Evolutionary conservation across 37 sponge, comb jelly and placozoan genomes (phyloP), one percentile per base, ranked within the genome.

Genomic region (Geodia barretti): DNA sequence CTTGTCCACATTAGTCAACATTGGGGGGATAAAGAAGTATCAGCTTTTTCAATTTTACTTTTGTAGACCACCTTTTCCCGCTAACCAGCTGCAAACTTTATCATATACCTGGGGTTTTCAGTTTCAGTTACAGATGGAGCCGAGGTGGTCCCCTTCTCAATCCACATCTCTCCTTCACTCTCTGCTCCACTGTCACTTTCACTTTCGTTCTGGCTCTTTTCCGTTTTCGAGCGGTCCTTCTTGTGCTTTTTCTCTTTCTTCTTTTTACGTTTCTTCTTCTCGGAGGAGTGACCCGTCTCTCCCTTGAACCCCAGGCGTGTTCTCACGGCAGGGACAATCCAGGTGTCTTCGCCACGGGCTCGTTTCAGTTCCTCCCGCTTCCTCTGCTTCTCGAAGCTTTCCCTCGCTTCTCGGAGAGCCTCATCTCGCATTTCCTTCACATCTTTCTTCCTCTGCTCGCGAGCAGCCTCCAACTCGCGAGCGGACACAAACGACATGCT

Each of bases 301-400:
- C 36, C 43, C 2, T 64, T 36, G 14, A 78, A 24, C 8, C 79
- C 66, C 19, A 86, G 67, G 11, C 75, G 38, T 7, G 38, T 24
- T 32, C 29, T 69, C 20, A 88, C 54, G 0, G 64, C 78, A 19
- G 89, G 83, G 24, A 75, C 78, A 20, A 88, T 71, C 83, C 83
- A 88, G 4, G 54, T 25, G 39, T 88, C 89, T 23, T 88, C 89
- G 28, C 89, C 89, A 9, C 72, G 40, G 35, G 59, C 34, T 64
- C 79, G 36, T 41, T 72, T 82, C 36, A 32, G 26, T 59, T 88
- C 89, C 39, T 77, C 31, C 24, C 60, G 64, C 60, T 32, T 62
- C 65, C 60, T 74, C 54, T 76, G 39, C 60, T 70, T 62, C n/a
- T 79, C 78, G 39, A 62, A 86, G 60, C 40, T 82, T 33, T 79